These are phyloP conservation scores for Zaprionus inermis DNA, from an alignment of 1,140 invertebrate species.

Conservation along the genomic window DNA sequence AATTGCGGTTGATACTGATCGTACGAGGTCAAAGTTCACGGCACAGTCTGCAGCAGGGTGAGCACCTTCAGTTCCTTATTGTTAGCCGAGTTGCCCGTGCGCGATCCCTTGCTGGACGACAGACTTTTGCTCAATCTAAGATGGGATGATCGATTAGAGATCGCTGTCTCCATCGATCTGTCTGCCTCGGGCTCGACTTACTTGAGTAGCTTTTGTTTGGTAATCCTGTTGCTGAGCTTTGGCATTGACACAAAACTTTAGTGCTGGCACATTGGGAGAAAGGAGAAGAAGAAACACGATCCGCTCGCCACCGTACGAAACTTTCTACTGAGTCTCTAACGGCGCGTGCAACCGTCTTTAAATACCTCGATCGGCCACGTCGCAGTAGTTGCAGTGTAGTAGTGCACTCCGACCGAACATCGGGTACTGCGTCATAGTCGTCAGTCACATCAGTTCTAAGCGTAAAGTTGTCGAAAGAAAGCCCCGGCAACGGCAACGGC, in stretches of 20 bases:
- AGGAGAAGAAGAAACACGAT: constrained; percentile 39
- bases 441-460: constrained; percentile 39
- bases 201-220: constrained; percentile 69
- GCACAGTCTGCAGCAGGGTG: constrained; percentile 90
- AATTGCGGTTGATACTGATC: constrained; percentile 20
- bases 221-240: constrained; percentile 68
- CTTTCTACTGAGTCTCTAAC: constrained; percentile 73
- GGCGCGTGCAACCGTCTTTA: constrained; percentile 59
- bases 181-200: constrained; percentile 45
- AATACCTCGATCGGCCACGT: constrained; percentile 51
- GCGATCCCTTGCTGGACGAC: constrained; percentile 88
- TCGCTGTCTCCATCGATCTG: not conserved
- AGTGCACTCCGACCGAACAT: constrained; percentile 31
- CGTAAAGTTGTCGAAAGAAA: constrained; percentile 46
- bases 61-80: constrained; percentile 90
- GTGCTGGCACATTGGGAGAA: constrained; percentile 62
- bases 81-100: constrained; percentile 89
- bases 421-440: constrained; percentile 34
- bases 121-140: constrained; percentile 88
- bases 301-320: constrained; percentile 54
- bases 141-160: not conserved
- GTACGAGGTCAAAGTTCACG: constrained; percentile 83
- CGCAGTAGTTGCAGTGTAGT: constrained; percentile 12
- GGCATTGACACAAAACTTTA: constrained; percentile 83
- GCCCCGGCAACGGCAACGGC: constrained; percentile 19